Base-by-base conservation (phyloP, 2,797 vertebrate genomes). In the Brachymystax lenok region DNA sequence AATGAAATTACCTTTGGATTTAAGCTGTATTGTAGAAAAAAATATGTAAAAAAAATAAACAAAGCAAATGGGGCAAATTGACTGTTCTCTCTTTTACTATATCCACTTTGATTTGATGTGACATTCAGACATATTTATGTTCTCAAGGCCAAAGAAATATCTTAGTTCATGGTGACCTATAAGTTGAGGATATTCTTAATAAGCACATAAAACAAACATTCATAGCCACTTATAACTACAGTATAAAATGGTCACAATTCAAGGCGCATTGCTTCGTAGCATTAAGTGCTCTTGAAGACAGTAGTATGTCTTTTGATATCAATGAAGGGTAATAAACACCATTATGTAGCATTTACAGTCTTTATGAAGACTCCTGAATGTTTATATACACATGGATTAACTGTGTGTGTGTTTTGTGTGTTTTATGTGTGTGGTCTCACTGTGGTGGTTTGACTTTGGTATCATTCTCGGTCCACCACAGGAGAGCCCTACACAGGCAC, bases 11-110 rank as follows among this genome's bases (percentile, higher is more conserved):
- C 90, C 94, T 95, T 95, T 95, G 94, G 94, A 93, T 92, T 93
- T 86, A 93, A 95, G 94, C 94, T 94, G 93, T 91, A 88, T 93
- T 88, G 88, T 92, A 93, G 88, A 92, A 93, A 92, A 92, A 92
- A 90, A 87, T 88, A 83, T 30, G 78, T 87, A 64, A 77, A 79
- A 77, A 73, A 72, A 76, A 90, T 63, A 82, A 88, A 84, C 24
- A 54, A 81, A 52, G 6, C 76, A 83, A 50, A 82, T 16, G 81
- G 85, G 89, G 85, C 80, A 74, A 84, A 88, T 71, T 63, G 46
- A 84, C 81, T 76, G 33, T 83, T 83, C 79, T 88, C 79, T 82
- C 67, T 24, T 77, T 73, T 56, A 71, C 66, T 40, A 66, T 56
- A 74, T 73, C 80, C 78, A 73, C 75, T 85, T 10, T 30, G 54